These are phyloP conservation scores for Trissolcus brochymenae DNA, from an alignment of 2,888 invertebrate genomes.

Conservation along the genomic window DNA sequence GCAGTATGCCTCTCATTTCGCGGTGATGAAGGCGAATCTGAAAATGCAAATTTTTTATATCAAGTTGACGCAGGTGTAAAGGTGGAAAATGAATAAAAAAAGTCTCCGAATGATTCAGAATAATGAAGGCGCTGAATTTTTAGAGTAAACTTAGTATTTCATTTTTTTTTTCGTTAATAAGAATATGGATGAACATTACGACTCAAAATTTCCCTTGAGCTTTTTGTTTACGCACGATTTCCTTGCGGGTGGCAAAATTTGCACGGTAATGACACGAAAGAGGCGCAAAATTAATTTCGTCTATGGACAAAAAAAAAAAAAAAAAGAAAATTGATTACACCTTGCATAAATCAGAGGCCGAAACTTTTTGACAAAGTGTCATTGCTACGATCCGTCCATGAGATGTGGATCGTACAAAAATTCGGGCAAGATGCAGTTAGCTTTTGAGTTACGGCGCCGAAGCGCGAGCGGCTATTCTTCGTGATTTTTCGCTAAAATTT, in stretches of 20 bases:
- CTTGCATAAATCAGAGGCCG: conserved; percentile 28
- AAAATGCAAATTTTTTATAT: conserved; percentile 2
- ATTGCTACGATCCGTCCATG: conserved; percentile 49
- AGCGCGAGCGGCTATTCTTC: conserved; percentile 30
- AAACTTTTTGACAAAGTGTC: conserved; percentile 48
- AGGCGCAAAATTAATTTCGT: too few relatives aligned
- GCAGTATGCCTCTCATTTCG: neutral
- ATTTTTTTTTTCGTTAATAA: too few relatives aligned
- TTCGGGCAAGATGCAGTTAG: conserved; percentile 47
- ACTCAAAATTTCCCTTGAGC: too few relatives aligned
- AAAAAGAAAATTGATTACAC: neutral
- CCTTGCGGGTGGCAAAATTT: too few relatives aligned
- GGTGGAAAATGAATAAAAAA: neutral
- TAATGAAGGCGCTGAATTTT: neutral
- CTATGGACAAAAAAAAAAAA: too few relatives aligned
- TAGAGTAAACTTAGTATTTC: too few relatives aligned
- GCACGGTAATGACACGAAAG: too few relatives aligned
- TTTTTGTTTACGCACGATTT: too few relatives aligned
- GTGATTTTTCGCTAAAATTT: conserved; percentile 37
- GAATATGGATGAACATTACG: too few relatives aligned
- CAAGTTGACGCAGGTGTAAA: neutral
- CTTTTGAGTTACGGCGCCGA: conserved; percentile 38
- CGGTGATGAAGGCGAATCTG: neutral
- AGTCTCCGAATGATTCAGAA: conserved; percentile 12
- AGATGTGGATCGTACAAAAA: conserved; percentile 42